Evolutionary conservation across 1,140 invertebrate species (phyloP), one percentile per base, ranked within the genome.

Genomic region (Neodiprion fabricii): DNA sequence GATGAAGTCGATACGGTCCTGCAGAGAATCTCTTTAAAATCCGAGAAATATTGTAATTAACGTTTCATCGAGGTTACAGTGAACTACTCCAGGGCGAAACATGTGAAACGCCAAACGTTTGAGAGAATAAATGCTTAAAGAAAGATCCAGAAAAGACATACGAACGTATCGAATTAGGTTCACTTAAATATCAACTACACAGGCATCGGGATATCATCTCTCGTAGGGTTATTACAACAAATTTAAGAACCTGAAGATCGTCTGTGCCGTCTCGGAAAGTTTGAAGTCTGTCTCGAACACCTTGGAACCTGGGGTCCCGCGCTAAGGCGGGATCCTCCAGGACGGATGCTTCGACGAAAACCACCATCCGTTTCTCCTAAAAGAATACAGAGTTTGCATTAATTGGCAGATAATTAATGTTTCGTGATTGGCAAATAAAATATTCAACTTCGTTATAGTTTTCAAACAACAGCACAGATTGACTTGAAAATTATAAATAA

Each of bases 1-100:
- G 75, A 99, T 98, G 82, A 99, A 98, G 87, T 99, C 97, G 76
- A 99, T 97, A 86, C 97, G 97, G 85, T 98, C 96, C 7, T 96
- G 74, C 48, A 77, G 74, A 71, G 68, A 48, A 47, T 17, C 28
- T 23, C 91, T 72, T 92, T 82, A 77, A 90, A 89, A 80, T 92
- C 91, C 71, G 88, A 69, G 11, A 28, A 69, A 28, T 69, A 14
- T 69, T 21, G 21, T 69, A 23, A 14, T 69, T 69, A 69, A 69
- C 68, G 21, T 69, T 69, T 69, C 68, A 69, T 23, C 47, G 8
- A 69, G 14, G 40, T 23, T 14, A 65, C 61, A 65, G 61, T 65
- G 61, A 65, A 65, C 12, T 40, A 40, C 28, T 40, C 2, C 28
- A 40, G 28, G 28, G 28, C 28, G 1, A 14, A 65, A 7, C 61